A percentile compares a stretch with the other conserved stretches of the same genome.
phyloP scores from a whole-genome alignment of 2,113 vertebrate species.

The Phrynosoma blainvillii region DNA sequence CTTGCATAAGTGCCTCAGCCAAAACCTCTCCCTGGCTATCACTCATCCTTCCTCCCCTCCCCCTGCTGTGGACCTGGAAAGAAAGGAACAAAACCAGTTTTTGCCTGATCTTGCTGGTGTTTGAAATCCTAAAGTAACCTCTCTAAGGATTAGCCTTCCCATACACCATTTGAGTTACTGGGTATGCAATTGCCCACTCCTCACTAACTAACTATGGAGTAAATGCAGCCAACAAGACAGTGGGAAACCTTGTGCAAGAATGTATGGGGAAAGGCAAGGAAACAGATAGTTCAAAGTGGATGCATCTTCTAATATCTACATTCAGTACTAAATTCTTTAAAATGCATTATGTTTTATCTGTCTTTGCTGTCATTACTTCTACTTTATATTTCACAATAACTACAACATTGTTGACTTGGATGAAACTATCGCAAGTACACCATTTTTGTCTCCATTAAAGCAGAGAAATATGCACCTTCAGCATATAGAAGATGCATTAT shows the following conservation, averaged over 20 bases:
- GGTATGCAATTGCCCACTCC: background rate
- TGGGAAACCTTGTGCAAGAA: background rate
- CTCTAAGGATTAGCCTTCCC: background rate
- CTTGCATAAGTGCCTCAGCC: conserved; percentile 60
- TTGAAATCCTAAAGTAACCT: conserved; percentile 21
- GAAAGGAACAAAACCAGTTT: conserved; percentile 25
- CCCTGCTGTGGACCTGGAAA: conserved; percentile 11
- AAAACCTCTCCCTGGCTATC: conserved; percentile 22
- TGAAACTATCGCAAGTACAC: background rate
- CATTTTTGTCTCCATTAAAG: background rate
- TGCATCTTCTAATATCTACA: background rate
- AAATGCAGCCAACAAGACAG: background rate
- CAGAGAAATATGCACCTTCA: background rate
- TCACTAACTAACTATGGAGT: background rate
- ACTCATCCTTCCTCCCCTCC: background rate
- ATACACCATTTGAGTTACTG: background rate
- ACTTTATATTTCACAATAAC: background rate
- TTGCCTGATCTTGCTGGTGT: conserved; percentile 11
- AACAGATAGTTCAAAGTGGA: too few relatives aligned
- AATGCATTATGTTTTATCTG: too few relatives aligned
- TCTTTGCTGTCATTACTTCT: background rate
- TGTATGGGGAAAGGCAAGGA: background rate
- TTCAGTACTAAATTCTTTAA: too few relatives aligned
- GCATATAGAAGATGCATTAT: background rate
- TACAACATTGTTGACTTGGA: background rate